phyloP scores from a whole-genome alignment of 2,888 invertebrate genomes.

The Platerodrilus igneus region DNA sequence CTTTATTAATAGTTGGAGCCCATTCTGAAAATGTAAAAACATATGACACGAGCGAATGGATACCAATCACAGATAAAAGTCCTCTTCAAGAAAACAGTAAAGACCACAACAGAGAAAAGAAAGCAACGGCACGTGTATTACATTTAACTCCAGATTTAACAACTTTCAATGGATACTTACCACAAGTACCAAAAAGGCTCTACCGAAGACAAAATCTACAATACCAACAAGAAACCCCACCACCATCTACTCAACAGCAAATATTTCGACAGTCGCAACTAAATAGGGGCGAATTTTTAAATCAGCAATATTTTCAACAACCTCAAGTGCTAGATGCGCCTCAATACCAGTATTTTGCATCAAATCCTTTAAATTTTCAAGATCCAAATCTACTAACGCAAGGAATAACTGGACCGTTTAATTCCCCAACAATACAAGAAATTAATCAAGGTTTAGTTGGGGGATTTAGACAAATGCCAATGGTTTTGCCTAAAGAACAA shows the following conservation, averaged over 20 bases:
- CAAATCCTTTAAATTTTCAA: constrained; percentile 15
- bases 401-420: constrained; percentile 4
- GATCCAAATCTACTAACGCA: constrained; percentile 1
- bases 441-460: constrained; percentile 17
- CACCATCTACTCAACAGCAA: constrained; percentile 33
- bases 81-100: constrained; percentile 31
- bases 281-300: constrained; percentile 23
- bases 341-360: constrained; percentile 15
- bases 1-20: constrained; percentile 8
- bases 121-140: constrained; percentile 41
- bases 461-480: constrained; percentile 14
- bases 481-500: constrained; percentile 33
- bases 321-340: constrained; percentile 13
- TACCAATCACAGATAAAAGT: constrained; percentile 49
- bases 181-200: constrained; percentile 23
- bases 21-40: constrained; percentile 25
- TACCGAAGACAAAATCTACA: constrained; percentile 10
- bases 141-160: constrained; percentile 36
- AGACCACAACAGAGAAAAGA: constrained; percentile 26
- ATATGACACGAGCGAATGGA: constrained; percentile 52
- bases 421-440: constrained; percentile 11
- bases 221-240: constrained; percentile 10
- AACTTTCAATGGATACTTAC: constrained; percentile 36
- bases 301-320: constrained; percentile 16
- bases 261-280: constrained; percentile 37